These are phyloP conservation scores for Triplophysa rosa DNA, from an alignment of 2,113 vertebrate genomes.

Conservation along the genomic window DNA sequence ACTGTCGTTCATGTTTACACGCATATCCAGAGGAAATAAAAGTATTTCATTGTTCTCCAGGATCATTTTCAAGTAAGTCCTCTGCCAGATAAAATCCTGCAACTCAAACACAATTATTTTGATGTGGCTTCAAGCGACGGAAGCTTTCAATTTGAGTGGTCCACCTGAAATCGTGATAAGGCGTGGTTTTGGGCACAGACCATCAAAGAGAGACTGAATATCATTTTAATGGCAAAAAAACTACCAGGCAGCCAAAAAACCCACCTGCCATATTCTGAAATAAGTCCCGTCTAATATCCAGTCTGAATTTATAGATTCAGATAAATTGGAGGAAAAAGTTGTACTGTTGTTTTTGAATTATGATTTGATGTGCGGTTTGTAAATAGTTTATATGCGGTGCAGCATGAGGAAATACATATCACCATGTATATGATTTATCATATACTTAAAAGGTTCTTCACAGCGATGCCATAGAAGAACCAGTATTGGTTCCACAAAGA, in stretches of 20 bases:
- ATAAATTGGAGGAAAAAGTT: neutral
- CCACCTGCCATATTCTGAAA: slow-evolving; percentile 73
- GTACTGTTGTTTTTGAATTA: neutral
- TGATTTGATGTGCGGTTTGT: slow-evolving; percentile 10
- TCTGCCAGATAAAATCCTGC: slow-evolving; percentile 64
- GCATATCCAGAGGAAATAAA: slow-evolving; percentile 54
- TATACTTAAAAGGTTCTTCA: too few relatives aligned
- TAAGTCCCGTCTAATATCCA: slow-evolving; percentile 70
- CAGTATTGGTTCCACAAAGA: too few relatives aligned
- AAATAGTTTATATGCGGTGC: neutral
- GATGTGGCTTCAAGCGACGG: slow-evolving; percentile 67
- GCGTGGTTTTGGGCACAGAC: slow-evolving; percentile 65
- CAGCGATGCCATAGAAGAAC: too few relatives aligned
- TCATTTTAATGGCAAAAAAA: slow-evolving; percentile 73
- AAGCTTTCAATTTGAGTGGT: slow-evolving; percentile 66
- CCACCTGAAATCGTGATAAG: slow-evolving; percentile 64
- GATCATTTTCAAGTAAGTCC: slow-evolving; percentile 68
- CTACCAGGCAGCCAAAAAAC: slow-evolving; percentile 61
- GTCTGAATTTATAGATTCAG: slow-evolving; percentile 41
- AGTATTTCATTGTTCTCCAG: slow-evolving; percentile 58
- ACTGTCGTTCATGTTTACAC: slow-evolving; percentile 59
- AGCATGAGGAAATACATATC: too few relatives aligned
- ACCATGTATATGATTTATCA: too few relatives aligned
- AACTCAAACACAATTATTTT: slow-evolving; percentile 74
- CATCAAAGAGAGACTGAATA: slow-evolving; percentile 73